Conservation (phyloP, 1,140 invertebrate genomes). For the Phenacoccus solenopsis region DNA sequence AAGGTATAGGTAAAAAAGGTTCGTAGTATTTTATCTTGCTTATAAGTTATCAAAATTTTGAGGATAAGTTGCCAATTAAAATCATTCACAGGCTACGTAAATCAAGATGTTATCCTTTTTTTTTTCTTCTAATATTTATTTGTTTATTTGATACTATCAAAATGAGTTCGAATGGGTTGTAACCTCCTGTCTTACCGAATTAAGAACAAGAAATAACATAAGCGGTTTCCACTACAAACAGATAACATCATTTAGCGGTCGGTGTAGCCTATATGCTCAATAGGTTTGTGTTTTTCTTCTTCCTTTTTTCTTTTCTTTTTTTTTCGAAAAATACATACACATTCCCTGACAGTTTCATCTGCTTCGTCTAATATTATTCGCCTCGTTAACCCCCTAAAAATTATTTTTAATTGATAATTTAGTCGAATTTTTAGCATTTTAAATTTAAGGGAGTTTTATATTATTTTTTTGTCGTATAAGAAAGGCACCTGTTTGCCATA, state of each 20-base stretch:
- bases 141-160: constrained; percentile 4
- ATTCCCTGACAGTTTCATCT: neutral
- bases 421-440: no score
- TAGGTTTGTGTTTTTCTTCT: neutral
- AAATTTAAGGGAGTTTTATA: no score
- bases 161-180: neutral
- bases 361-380: neutral
- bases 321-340: neutral
- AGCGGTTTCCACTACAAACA: neutral
- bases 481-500: no score
- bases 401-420: no score
- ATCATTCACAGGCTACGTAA: neutral
- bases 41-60: no score
- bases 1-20: no score
- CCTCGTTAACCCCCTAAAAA: no score
- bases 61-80: constrained; percentile 10
- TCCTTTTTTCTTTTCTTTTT: neutral
- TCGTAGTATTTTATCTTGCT: no score
- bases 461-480: no score
- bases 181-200: neutral
- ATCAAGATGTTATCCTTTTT: constrained; percentile 14
- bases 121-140: neutral
- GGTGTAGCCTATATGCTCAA: neutral
- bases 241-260: neutral
- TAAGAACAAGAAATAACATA: neutral